Evolutionary conservation across 2,888 invertebrate species (phyloP).

Genomic region (Silvanus unidentatus): DNA sequence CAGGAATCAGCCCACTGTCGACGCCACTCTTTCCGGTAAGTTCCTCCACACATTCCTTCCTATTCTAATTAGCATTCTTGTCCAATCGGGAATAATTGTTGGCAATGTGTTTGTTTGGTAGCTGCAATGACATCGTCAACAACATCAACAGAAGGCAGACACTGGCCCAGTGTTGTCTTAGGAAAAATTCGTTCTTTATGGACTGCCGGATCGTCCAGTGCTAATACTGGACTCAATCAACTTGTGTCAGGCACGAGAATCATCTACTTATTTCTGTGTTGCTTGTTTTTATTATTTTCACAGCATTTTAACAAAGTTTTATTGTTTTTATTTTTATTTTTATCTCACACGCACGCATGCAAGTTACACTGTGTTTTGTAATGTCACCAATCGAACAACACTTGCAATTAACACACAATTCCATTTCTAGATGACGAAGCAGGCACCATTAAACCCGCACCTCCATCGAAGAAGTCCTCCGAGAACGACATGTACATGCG

Average conservation of each 20-base stretch:
- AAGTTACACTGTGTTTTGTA: constrained; percentile 3
- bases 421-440: constrained; percentile 63
- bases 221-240: constrained; percentile 74
- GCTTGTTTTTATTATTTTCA: constrained; percentile 12
- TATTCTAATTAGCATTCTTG: too few species aligned
- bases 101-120: constrained; percentile 18
- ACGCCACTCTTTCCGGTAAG: constrained; percentile 66
- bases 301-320: constrained; percentile 16
- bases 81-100: too few species aligned
- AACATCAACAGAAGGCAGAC: constrained; percentile 50
- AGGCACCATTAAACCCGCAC: constrained; percentile 59
- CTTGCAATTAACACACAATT: constrained; percentile 9
- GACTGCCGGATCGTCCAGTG: constrained; percentile 69
- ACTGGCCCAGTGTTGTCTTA: constrained; percentile 74
- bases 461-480: constrained; percentile 50
- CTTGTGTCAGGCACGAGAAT: constrained; percentile 67
- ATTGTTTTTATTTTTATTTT: constrained; percentile 18
- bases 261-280: constrained; percentile 7
- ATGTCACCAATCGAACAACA: not conserved
- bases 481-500: constrained; percentile 80
- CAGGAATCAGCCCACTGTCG: constrained; percentile 47
- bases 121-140: constrained; percentile 44
- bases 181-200: constrained; percentile 86
- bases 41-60: too few species aligned
- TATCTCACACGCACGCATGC: constrained; percentile 13